Evolutionary conservation across 2,888 invertebrate species (phyloP), one percentile per base, ranked within the genome.

Genomic region (Standfussiana lucernea): DNA sequence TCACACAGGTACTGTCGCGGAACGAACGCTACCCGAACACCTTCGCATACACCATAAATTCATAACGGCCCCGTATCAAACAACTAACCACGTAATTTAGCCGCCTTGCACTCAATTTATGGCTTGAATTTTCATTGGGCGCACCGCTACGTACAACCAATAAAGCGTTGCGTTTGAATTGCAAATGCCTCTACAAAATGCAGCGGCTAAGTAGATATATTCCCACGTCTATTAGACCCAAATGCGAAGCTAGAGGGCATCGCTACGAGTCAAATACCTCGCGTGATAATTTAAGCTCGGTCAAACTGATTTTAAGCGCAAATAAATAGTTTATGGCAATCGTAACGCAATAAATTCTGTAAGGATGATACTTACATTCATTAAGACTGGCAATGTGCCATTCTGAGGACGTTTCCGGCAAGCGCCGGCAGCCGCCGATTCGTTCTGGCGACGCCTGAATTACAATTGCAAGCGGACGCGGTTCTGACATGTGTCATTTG

Each of bases 341-440:
- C 86, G 82, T 90, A 89, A 90, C 87, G 90, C 89, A 89, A 91
- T 91, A 89, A 91, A 90, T 89, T 91, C 79, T 90, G 85, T 89
- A 92, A 93, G 92, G 91, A 92, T 91, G 91, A 92, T 91, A 90
- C 90, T 90, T 91, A 90, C 90, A 91, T 92, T 93, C 91, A 93
- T 94, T 93, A 92, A 83, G 88, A 91, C 91, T 96, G 96, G 96
- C 95, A 92, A 88, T 83, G 88, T 94, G 95, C 95, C 96, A 95
- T 93, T 92, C 89, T 79, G 89, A 92, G 92, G 94, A 93, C 91
- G 92, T 94, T 95, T 95, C 95, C 95, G 94, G 92, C 92, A 94
- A 94, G 90, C 92, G 93, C 91, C 92, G 91, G 93, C 91, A 89
- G 89, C 88, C 89, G 87, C 90, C 93, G 92, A 93, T 94, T 94